phyloP scores from a whole-genome alignment of 1,140 invertebrate genomes.

The Caerostris darwini region DNA sequence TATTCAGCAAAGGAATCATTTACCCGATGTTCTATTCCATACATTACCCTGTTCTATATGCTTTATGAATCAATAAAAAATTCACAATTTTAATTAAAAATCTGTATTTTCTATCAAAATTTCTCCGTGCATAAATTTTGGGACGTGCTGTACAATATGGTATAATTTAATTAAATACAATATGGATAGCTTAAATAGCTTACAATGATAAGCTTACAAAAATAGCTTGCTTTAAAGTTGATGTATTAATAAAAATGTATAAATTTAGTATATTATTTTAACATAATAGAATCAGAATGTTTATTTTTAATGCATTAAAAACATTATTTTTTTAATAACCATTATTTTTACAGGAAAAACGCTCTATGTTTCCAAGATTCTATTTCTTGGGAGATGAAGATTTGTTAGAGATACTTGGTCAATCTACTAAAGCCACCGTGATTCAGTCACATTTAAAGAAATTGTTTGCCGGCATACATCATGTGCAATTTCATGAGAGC shows the following conservation, averaged over 20 bases:
- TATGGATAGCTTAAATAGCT: no score
- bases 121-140: no score
- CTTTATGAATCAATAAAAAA: no score
- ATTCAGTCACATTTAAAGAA: conserved; percentile 97
- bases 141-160: no score
- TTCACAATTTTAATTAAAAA: no score
- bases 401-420: conserved; percentile 94
- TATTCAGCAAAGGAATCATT: no score
- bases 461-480: conserved; percentile 91
- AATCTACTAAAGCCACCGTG: conserved; percentile 90
- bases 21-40: no score
- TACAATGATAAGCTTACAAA: no score
- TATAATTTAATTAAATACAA: no score
- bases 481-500: conserved; percentile 87
- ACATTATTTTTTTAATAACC: not conserved
- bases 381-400: conserved; percentile 99
- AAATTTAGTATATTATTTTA: not conserved
- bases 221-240: no score
- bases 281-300: not conserved
- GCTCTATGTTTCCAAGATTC: conserved; percentile 95
- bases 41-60: no score
- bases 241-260: not conserved
- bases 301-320: not conserved
- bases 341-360: conserved; percentile 89
- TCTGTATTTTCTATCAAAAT: no score